Percentiles rank a stretch among this genome's conserved stretches.
phyloP scores from a whole-genome alignment of 2,888 invertebrate species.

The Netelia virgata region DNA sequence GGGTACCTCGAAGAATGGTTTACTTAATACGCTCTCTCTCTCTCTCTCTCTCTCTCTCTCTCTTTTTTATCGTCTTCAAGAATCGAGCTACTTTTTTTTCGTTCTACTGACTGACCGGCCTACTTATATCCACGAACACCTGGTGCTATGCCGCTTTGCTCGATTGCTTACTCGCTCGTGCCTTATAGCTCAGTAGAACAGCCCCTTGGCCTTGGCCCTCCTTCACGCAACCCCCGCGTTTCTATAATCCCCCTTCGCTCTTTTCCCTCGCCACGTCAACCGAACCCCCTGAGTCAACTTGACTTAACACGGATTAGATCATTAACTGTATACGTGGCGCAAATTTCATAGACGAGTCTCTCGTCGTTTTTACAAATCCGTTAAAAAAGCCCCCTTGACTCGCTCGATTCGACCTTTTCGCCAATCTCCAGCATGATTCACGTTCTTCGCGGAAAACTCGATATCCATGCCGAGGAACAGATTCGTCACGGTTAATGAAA shows the following conservation, averaged over 20 bases:
- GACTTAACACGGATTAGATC: constrained; percentile 79
- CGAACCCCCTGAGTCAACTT: constrained; percentile 59
- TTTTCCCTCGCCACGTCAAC: constrained; percentile 50
- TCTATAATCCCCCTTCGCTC: constrained; percentile 61
- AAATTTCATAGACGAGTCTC: neutral
- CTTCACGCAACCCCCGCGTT: constrained; percentile 81
- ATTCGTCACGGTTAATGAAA: neutral
- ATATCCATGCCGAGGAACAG: neutral
- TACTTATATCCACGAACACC: constrained; percentile 72
- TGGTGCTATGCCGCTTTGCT: constrained; percentile 66
- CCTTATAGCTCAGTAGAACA: constrained; percentile 67
- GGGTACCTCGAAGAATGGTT: constrained; percentile 55
- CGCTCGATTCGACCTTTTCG: neutral
- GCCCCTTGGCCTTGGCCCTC: constrained; percentile 84
- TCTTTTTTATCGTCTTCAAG: constrained; percentile 71
- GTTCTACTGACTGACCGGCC: constrained; percentile 79
- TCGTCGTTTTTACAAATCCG: constrained; percentile 2
- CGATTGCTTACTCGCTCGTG: constrained; percentile 71
- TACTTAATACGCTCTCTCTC: constrained; percentile 30
- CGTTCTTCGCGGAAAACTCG: constrained; percentile 1
- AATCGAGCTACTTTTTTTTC: constrained; percentile 77
- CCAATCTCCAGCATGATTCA: constrained; percentile 1
- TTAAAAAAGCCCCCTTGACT: constrained; percentile 7
- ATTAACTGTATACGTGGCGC: constrained; percentile 72
- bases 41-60: neutral